These are phyloP conservation scores for Poecilia velifera DNA, from an alignment of 2,797 vertebrate species.

Conservation along the genomic window DNA sequence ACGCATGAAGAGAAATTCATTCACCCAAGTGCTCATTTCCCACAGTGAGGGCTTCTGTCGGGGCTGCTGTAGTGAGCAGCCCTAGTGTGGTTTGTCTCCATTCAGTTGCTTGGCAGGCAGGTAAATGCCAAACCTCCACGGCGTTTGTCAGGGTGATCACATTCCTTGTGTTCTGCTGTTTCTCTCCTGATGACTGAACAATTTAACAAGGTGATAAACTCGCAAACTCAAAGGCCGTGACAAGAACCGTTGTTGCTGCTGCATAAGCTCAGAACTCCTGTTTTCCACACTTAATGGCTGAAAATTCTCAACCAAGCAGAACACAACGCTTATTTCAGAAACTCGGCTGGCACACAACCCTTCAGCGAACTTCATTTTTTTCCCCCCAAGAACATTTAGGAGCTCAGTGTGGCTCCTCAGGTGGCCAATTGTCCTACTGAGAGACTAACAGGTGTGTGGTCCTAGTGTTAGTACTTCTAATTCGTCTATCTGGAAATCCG, in stretches of 20 bases:
- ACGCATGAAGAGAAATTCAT: constrained; percentile 58
- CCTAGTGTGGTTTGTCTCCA: constrained; percentile 40
- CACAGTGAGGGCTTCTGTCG: constrained; percentile 63
- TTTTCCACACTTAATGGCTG: constrained; percentile 16
- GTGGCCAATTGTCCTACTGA: constrained; percentile 50
- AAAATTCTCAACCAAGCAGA: constrained; percentile 25
- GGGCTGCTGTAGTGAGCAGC: constrained; percentile 49
- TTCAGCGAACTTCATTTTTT: not conserved
- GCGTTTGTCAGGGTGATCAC: constrained; percentile 30
- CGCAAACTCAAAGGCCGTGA: constrained; percentile 17
- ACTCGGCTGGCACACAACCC: constrained; percentile 5
- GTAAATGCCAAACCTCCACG: constrained; percentile 56
- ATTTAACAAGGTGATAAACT: constrained; percentile 40
- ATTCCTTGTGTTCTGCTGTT: constrained; percentile 32
- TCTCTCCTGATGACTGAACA: constrained; percentile 27
- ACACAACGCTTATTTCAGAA: not conserved
- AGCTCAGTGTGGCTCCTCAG: constrained; percentile 33
- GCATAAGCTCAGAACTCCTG: constrained; percentile 25
- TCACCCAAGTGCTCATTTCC: constrained; percentile 56
- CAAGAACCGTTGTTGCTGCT: constrained; percentile 7
- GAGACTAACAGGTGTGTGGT: constrained; percentile 32
- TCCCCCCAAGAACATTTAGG: not conserved
- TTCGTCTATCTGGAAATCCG: constrained; percentile 3
- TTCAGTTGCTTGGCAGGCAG: constrained; percentile 43
- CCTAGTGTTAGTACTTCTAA: constrained; percentile 27